These are phyloP conservation scores for Trichomalopsis sarcophagae DNA, from an alignment of 1,140 invertebrate species.

Conservation along the genomic window DNA sequence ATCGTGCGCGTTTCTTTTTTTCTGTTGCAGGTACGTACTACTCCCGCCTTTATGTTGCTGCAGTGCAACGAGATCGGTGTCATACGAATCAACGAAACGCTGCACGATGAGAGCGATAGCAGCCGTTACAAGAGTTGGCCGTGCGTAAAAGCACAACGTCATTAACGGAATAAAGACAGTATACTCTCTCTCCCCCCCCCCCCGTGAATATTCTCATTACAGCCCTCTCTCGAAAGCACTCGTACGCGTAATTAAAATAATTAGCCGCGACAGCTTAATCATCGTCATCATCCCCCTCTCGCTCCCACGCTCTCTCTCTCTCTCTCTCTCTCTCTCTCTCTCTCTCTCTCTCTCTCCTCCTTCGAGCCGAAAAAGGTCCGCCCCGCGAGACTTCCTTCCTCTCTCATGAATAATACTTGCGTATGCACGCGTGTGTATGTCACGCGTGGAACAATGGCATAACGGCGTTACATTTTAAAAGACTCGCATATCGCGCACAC, in stretches of 20 bases:
- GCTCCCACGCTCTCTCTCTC: not conserved
- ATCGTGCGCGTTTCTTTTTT: conserved; percentile 52
- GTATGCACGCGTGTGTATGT: not conserved
- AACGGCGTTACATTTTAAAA: conserved; percentile 44
- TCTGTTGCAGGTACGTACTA: conserved; percentile 53
- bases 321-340: not conserved
- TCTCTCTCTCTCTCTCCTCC: not conserved
- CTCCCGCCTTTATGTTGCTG: no score
- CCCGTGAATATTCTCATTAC: not conserved
- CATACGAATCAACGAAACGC: no score
- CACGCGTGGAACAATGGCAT: conserved; percentile 4
- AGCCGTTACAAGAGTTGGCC: no score
- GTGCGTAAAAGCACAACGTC: no score
- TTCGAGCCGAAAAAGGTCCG: not conserved
- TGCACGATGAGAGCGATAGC: no score
- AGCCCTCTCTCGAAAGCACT: not conserved
- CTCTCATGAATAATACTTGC: conserved; percentile 46
- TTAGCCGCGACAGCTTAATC: conserved; percentile 7
- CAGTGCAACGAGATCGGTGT: no score
- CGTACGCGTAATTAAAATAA: conserved; percentile 8
- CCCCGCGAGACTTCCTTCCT: conserved; percentile 36
- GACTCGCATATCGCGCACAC: not conserved
- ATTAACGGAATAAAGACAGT: no score
- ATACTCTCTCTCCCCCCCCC: no score
- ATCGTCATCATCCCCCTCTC: not conserved